Conservation (phyloP, 1,140 invertebrate species). For the Lepidurus packardi region DNA sequence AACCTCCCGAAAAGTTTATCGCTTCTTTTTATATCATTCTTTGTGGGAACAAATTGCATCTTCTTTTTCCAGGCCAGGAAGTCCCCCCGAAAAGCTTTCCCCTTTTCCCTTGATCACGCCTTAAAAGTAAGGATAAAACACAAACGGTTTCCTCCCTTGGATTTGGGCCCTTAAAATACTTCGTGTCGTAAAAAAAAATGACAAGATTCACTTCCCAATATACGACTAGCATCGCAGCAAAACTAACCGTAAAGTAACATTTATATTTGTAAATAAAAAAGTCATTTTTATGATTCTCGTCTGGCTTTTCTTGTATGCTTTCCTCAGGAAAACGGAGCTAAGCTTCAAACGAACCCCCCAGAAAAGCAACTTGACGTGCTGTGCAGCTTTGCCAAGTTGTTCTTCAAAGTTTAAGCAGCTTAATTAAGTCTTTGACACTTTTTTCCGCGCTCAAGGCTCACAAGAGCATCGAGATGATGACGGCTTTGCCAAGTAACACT, state of each 20-base stretch:
- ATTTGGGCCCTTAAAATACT: background rate
- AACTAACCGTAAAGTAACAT: too few species aligned
- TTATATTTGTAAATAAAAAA: too few species aligned
- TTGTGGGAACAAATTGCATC: constrained; percentile 18
- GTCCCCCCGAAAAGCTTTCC: background rate
- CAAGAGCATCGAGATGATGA: background rate
- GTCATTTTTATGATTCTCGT: too few species aligned
- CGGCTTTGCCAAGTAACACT: background rate
- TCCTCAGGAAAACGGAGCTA: background rate
- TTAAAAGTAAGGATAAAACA: background rate
- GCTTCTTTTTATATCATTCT: background rate
- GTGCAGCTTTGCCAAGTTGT: background rate
- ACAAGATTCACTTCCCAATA: too few species aligned
- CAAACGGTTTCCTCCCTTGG: background rate
- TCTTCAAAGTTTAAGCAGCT: background rate
- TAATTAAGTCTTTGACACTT: constrained; percentile 11
- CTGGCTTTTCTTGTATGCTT: too few species aligned
- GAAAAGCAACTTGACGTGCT: background rate
- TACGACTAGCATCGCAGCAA: too few species aligned
- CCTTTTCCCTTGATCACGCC: background rate
- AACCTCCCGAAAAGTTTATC: background rate
- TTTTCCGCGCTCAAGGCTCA: background rate
- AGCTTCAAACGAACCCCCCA: background rate
- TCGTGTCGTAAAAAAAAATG: too few species aligned
- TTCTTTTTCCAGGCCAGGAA: background rate